Evolutionary conservation across 2,113 vertebrate species (phyloP), one percentile per base, ranked within the genome.

Genomic region (Oncorhynchus keta): DNA sequence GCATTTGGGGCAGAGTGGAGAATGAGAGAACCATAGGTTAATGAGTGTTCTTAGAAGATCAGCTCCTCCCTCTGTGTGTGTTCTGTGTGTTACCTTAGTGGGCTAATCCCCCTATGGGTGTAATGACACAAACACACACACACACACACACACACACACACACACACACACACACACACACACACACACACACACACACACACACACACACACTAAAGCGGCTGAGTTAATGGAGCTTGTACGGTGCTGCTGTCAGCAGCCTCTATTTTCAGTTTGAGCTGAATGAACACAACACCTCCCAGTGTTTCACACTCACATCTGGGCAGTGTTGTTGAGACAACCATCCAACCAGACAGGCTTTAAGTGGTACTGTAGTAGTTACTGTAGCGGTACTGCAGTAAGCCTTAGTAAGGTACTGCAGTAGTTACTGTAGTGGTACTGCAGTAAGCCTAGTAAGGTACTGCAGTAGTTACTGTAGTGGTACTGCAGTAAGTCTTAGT

Each of bases 31-130:
- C 39, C 39, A 45, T 39, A 48, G 0, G 68, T 64, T 90, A 86
- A 91, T 89, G 84, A 87, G 75, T 66, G 12, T 70, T 78, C 72
- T 82, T 79, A 79, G 79, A 87, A 76, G 83, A 80, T 76, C 72
- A 11, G 64, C 79, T 75, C 81, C 78, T 83, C 85, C 79, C 70
- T 69, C 30, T 83, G 82, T 86, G 83, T 85, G 85, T 89, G 79
- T 77, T 76, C 66, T 59, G 79, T 73, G 83, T 78, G 73, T 88
- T 88, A 90, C 88, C 84, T 90, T 88, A 75, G 80, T 70, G 39
- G 0, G 51, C 70, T 89, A 88, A 90, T 90, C 87, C 68, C 35
- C 88, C 81, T 77, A 79, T 71, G 77, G 79, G 80, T 88, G 85
- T 77, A 81, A 83, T 86, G 81, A 86, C 73, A 62, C 55, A 70